Evolutionary conservation across 30 jellyfish, hydroid and myxozoan genomes (phyloP).

Genomic region (Calvadosia cruxmelitensis): DNA sequence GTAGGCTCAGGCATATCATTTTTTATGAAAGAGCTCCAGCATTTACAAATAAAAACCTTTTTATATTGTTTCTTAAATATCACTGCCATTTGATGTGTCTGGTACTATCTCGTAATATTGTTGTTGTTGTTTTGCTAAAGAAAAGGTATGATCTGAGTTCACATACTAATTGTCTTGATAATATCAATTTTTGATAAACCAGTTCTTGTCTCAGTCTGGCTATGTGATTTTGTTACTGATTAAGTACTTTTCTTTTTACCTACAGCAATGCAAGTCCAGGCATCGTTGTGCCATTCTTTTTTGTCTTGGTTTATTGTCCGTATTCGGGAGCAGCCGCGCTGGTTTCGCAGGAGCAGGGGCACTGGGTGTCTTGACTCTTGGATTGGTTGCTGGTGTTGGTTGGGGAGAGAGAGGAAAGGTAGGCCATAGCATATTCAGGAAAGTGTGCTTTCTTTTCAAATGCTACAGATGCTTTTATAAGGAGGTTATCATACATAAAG

Average conservation of each 20-base stretch:
- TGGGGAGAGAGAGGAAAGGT: slow-evolving; percentile 91
- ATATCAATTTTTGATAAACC: no score
- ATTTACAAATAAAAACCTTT: no score
- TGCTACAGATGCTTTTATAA: neutral
- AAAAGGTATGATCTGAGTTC: no score
- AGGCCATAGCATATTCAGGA: neutral
- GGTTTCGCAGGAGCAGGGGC: slow-evolving; percentile 97
- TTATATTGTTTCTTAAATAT: no score
- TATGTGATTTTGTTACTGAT: slow-evolving; percentile 5
- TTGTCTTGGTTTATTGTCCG: slow-evolving; percentile 53
- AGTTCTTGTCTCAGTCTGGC: no score
- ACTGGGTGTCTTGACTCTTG: slow-evolving; percentile 83
- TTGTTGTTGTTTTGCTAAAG: no score
- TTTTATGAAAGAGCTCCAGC: no score
- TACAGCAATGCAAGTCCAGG: neutral
- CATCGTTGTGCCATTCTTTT: slow-evolving; percentile 48
- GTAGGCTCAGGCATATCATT: no score
- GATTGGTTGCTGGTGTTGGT: slow-evolving; percentile 81
- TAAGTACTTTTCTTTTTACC: neutral
- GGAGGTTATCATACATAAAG: no score
- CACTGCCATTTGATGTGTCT: no score
- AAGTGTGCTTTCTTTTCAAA: neutral
- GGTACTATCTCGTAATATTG: no score
- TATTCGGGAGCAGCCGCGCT: slow-evolving; percentile 73
- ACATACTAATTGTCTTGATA: no score